These are phyloP conservation scores for Acronicta aceris DNA, from an alignment of 2,888 invertebrate genomes.

Conservation along the genomic window DNA sequence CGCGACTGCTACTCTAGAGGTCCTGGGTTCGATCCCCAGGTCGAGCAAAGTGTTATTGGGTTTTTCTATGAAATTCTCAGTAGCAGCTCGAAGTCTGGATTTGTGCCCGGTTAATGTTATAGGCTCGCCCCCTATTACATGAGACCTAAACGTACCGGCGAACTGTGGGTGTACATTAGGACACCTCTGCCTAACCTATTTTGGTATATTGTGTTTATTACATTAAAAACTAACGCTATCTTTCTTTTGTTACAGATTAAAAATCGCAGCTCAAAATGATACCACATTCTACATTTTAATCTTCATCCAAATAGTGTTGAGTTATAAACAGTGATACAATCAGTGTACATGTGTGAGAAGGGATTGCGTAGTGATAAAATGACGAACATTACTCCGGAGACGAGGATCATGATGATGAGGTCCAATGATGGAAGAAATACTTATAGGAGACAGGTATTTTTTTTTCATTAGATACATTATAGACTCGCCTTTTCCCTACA, in stretches of 20 bases:
- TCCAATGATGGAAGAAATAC: constrained; percentile 75
- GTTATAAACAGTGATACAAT: constrained; percentile 20
- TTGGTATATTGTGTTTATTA: no score
- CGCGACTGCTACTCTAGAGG: no score
- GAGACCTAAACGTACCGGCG: no score
- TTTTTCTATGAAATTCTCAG: no score
- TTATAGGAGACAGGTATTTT: constrained; percentile 83
- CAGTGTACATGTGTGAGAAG: constrained; percentile 79
- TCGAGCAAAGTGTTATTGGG: no score
- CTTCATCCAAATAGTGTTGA: constrained; percentile 3
- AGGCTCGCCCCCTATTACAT: no score
- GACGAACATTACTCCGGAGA: constrained; percentile 84
- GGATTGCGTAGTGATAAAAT: constrained; percentile 72
- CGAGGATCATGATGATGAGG: constrained; percentile 84
- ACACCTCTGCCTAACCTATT: no score
- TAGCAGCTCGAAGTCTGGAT: no score
- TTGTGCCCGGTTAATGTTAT: no score
- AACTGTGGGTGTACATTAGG: no score
- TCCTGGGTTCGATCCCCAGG: no score
- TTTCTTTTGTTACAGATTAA: constrained; percentile 63
- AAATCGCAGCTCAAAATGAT: constrained; percentile 42
- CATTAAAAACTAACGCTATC: constrained; percentile 25
- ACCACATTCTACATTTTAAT: constrained; percentile 29
- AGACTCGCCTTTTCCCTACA: no score
- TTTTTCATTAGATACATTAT: neutral